These are phyloP conservation scores for Otolemur garnettii DNA, from an alignment of 2,113 vertebrate species.

Conservation along the genomic window DNA sequence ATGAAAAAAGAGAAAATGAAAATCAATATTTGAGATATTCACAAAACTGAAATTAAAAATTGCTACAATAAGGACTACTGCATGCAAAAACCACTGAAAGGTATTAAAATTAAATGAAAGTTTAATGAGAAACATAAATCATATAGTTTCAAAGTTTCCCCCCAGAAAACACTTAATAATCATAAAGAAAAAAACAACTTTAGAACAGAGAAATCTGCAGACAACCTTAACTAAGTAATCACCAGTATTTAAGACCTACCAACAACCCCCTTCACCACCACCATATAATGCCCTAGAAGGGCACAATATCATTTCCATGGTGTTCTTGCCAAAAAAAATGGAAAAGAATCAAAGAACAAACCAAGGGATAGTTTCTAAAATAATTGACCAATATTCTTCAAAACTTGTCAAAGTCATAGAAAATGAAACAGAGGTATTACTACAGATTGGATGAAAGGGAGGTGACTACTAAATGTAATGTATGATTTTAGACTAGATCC, in stretches of 20 bases:
- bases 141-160: background rate
- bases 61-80: background rate
- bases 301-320: background rate
- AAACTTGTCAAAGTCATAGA: constrained; percentile 9
- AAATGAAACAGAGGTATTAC: background rate
- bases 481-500: background rate
- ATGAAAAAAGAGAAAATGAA: background rate
- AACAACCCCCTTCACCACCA: background rate
- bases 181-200: background rate
- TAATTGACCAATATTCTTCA: background rate
- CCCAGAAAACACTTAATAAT: constrained; percentile 7
- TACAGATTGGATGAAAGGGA: background rate
- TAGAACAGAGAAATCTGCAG: background rate
- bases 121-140: background rate
- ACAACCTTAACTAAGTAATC: background rate
- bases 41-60: background rate
- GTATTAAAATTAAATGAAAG: background rate
- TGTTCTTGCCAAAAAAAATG: background rate
- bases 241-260: background rate
- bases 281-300: background rate
- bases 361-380: background rate
- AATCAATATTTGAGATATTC: constrained; percentile 35
- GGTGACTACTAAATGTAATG: background rate
- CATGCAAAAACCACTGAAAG: background rate
- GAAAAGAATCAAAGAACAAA: background rate